Base-by-base conservation (phyloP, 2,797 vertebrate genomes). In the Pagetopsis macropterus region DNA sequence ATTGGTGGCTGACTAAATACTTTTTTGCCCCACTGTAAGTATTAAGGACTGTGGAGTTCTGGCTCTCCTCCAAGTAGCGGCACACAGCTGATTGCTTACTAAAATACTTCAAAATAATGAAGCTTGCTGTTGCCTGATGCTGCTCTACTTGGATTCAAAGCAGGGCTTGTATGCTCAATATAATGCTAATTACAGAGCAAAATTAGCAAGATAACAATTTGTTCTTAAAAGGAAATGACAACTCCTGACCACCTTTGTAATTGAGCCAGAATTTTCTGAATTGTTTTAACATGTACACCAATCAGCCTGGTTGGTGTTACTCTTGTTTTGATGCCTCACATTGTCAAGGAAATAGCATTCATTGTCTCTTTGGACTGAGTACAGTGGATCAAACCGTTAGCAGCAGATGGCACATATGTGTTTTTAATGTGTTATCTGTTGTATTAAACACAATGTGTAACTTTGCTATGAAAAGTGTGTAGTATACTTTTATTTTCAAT, bases 51-150 rank as follows among this genome's bases (percentile, higher is more conserved):
- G 37, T 64, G 70, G 72, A 75, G 80, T 78, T 85, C 58, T 63
- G 65, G 78, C 67, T 81, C 61, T 68, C 59, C 59, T 75, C 61
- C 40, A 77, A 79, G 71, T 81, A 64, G 74, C 73, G 78, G 69
- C 66, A 88, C 76, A 70, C 55, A 76, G 49, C 50, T 69, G 68
- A 84, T 81, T 83, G 60, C 70, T 71, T 67, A 37, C 51, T 48
- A 40, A 14, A 14, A 45, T 52, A 45, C 45, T 75, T 40, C 44
- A 68, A 9, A 59, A 37, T 49, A 83, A 59, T 72, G 17, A 15
- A 62, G 56, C 43, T 48, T 52, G 7, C 40, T 60, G 11, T 33
- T 57, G 13, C 72, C 45, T 57, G 33, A 33, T 8, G 33, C 33
- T 37, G 33, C 33, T 16, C 41, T 37, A 9, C 33, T 37, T 37